Base-by-base conservation (phyloP, 2,113 vertebrate species). In the Suncus etruscus region DNA sequence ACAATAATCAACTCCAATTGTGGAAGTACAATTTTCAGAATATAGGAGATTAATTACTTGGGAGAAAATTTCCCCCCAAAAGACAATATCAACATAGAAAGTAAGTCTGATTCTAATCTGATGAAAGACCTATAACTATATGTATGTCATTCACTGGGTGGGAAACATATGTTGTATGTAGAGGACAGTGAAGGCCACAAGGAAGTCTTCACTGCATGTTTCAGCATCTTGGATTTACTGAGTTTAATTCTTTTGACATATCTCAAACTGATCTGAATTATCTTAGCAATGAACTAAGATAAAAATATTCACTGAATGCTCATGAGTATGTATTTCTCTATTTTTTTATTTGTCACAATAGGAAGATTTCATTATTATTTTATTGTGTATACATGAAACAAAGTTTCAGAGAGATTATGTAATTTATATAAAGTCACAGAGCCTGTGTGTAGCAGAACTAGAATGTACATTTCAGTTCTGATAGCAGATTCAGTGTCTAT, bases 221-320 rank as follows among this genome's bases (percentile, higher is more conserved):
- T 58, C 48, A 18, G 3, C 20, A 0, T 1, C 45, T 61, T 51
- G 79, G 31, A 32, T 72, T 78, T 70, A 3, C 6, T 20, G 18
- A 27, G 48, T 70, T 48, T 16, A 32, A 6, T 58, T 6, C 20
- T 39, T 69, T 29, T 63, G 15, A 29, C 0, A 1, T 29, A 10
- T 9, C 83, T 61, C 8, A 45, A 32, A 6, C 2, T 24, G 72
- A 54, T 69, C 25, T 61, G 2, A 0, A 39, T 16, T 6, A 0
- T 22, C 3, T 1, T 16, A 63, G 20, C 29, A 6, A 4, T 8
- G 54, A 54, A 27, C 8, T 27, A 6, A 1, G 18, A 2, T 15
- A n/a, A 72, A 79, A 6, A 70, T 83, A 24, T 48, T 54, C 58
- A 72, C 20, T 3, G 16, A 20, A 12, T 0, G 9, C 12, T 22